Evolutionary conservation across 2,888 invertebrate species (phyloP), one percentile per base, ranked within the genome.

Genomic region (Drosophila pseudotakahashii): DNA sequence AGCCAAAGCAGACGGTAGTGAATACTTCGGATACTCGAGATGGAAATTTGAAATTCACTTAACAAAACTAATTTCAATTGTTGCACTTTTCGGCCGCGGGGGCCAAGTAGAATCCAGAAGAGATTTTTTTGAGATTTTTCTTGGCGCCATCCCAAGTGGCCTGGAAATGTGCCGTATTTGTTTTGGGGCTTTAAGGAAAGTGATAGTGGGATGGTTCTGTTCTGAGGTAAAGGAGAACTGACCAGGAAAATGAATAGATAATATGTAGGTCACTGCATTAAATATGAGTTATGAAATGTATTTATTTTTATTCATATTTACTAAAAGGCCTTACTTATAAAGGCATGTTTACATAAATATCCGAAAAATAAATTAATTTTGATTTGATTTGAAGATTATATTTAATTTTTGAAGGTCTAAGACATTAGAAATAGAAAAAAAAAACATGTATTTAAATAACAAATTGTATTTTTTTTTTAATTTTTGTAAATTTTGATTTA

Each of bases 11-110:
- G 85, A 71, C 85, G 78, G 82, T 82, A 85, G 82, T 82, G 66
- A 81, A 74, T 75, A 78, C 34, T 34, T 34, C 5, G 34, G 11
- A 11, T 11, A 4, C 73, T 82, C 67, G 78, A 84, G 78, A 71
- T 74, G 57, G 81, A 77, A 66, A 76, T 81, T 69, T 84, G 76
- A 81, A 81, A 84, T 81, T 84, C 85, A 84, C 81, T 81, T 84
- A 82, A 70, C 81, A 75, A 81, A 85, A 82, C 82, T 85, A 81
- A 81, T 82, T 85, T 82, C 85, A 82, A 85, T 85, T 85, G 82
- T 85, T 82, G 82, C 85, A 82, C 78, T 85, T 79, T 66, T 52
- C 45, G 19, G 44, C 14, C 19, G 45, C 14, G 39, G 6, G 57
- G 70, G 45, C 63, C 68, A 72, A 75, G 75, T 76, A 62, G 61